Conservation (phyloP, 1,140 invertebrate genomes). For the Philotrypesis tridentata region DNA sequence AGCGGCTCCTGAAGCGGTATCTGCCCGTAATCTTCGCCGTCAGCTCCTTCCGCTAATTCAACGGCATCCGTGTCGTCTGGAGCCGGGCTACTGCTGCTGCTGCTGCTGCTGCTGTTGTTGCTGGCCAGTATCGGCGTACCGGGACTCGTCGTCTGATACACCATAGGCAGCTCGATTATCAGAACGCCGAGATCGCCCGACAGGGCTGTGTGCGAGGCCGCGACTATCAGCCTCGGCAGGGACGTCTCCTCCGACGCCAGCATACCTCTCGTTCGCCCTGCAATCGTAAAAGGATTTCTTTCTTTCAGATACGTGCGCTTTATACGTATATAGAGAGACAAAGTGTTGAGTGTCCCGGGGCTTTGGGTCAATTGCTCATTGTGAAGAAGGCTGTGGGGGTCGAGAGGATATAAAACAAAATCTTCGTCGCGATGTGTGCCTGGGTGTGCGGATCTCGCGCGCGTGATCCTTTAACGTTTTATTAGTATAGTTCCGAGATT, state of each 20-base stretch:
- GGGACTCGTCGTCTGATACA: slow-evolving; percentile 41
- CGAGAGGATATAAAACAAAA: too few species aligned
- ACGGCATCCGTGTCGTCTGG: slow-evolving; percentile 49
- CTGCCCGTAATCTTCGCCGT: slow-evolving; percentile 46
- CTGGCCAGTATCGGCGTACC: slow-evolving; percentile 38
- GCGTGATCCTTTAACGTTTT: too few species aligned
- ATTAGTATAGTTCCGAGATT: too few species aligned
- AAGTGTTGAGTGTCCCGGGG: too few species aligned
- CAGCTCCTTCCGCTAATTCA: slow-evolving; percentile 28
- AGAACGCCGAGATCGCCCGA: slow-evolving; percentile 79
- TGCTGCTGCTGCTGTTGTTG: too few species aligned
- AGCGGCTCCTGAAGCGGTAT: slow-evolving; percentile 52
- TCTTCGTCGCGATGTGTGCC: too few species aligned
- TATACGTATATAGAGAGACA: too few species aligned
- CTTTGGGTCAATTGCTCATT: too few species aligned
- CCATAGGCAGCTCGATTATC: slow-evolving; percentile 65
- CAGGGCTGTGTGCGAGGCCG: slow-evolving; percentile 77
- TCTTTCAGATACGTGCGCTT: too few species aligned
- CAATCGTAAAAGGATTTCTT: background rate
- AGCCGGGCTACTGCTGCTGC: slow-evolving; percentile 12
- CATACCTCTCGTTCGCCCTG: slow-evolving; percentile 58
- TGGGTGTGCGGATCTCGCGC: too few species aligned
- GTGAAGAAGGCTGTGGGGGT: too few species aligned
- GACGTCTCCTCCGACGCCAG: slow-evolving; percentile 57
- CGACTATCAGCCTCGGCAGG: slow-evolving; percentile 62